A percentile compares a stretch with the other conserved stretches of the same genome.
Evolutionary conservation across 2,797 vertebrate genomes (phyloP).

Genomic region (Antrozous pallidus): DNA sequence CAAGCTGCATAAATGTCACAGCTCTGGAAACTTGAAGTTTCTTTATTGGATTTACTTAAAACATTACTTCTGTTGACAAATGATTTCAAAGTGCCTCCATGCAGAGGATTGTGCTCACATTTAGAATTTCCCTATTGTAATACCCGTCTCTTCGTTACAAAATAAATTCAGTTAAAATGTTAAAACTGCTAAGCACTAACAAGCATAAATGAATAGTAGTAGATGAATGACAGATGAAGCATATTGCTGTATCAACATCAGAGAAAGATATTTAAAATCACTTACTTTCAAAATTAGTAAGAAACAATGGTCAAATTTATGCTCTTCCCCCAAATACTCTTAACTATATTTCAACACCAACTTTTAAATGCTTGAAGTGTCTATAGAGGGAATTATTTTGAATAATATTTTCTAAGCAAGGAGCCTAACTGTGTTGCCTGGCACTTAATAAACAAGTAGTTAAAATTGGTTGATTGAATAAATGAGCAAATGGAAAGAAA

Average conservation of each 20-base stretch:
- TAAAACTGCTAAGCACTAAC: neutral
- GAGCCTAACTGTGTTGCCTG: neutral
- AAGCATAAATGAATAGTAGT: neutral
- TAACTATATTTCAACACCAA: neutral
- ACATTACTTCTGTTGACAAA: conserved; percentile 10
- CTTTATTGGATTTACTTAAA: neutral
- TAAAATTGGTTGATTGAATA: neutral
- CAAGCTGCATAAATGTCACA: neutral
- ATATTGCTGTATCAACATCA: neutral
- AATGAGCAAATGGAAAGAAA: neutral
- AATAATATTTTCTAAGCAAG: neutral
- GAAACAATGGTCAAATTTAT: conserved; percentile 4
- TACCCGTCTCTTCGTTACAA: neutral
- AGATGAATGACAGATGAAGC: neutral
- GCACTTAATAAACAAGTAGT: neutral
- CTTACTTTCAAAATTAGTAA: neutral
- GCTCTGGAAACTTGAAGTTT: neutral
- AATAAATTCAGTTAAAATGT: neutral
- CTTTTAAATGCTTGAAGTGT: neutral
- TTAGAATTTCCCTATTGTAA: conserved; percentile 1
- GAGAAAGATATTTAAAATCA: neutral
- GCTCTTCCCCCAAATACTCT: neutral
- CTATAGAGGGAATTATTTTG: neutral
- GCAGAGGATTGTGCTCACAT: neutral
- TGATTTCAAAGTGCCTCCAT: neutral